Base-by-base conservation (phyloP, 2,797 vertebrate species). In the Myotis planiceps region DNA sequence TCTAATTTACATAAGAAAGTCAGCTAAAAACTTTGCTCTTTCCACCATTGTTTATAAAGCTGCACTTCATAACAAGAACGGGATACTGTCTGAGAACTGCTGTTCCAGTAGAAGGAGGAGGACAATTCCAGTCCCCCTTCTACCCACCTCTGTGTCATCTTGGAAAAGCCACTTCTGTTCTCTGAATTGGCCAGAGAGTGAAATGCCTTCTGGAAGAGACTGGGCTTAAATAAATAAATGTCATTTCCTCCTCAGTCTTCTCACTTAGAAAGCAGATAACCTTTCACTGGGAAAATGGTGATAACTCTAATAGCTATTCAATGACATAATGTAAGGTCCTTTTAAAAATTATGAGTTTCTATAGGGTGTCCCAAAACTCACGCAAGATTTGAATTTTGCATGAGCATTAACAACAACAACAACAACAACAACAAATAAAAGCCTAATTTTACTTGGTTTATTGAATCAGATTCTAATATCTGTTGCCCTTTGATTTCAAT, bases 251-350 rank as follows among this genome's bases (percentile, higher is more conserved):
- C 27, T 82, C 12, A 69, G 53, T 53, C 58, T 92, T 88, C 45
- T 90, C 68, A 16, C 34, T 80, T 76, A 42, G 71, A 66, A 82
- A 74, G 78, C 6, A 27, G 13, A 34, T 42, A 42, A 75, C 68
- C 81, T 42, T 60, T 85, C 55, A 21, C 34, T 82, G 65, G 25
- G 58, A 80, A 90, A 75, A 90, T 18, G 39, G 6, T 87, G 32
- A 42, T 34, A 79, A 80, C 74, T 88, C 84, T 85, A 88, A 83
- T 19, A 86, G 45, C 42, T 95, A 29, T 83, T 90, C 14, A 42
- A 34, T 58, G 25, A 74, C 13, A 87, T 55, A 34, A 37, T 29
- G 19, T 16, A 21, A 58, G 6, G 10, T 65, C 10, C 39, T 45
- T 83, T 51, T n/a, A 9, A 49, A 75, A 90, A 65, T 83, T 25